Conservation (phyloP, 2,888 invertebrate species). For the Stenotaenia linearis region DNA sequence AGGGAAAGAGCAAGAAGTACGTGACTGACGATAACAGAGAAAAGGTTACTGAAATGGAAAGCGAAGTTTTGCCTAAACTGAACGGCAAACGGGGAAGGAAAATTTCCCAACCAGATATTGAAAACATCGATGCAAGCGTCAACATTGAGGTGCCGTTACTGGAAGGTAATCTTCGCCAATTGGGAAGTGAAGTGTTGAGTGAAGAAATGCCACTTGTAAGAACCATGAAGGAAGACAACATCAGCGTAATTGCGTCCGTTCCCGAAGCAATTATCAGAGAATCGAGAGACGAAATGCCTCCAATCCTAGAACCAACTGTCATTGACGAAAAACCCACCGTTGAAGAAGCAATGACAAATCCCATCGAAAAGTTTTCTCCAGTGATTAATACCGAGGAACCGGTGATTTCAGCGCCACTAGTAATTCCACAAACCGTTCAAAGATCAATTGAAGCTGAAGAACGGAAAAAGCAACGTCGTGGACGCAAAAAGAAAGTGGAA, state of each 20-base stretch:
- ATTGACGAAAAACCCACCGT: neutral
- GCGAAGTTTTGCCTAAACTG: conserved; percentile 40
- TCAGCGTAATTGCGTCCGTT: too few relatives aligned
- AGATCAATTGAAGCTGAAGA: conserved; percentile 8
- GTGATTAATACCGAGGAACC: neutral
- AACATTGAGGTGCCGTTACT: conserved; percentile 57
- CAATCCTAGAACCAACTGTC: neutral
- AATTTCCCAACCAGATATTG: conserved; percentile 54
- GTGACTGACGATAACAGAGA: neutral
- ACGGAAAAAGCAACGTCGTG: conserved; percentile 31
- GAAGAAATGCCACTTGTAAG: neutral
- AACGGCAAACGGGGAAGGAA: conserved; percentile 47
- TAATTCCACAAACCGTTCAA: neutral
- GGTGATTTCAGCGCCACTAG: neutral
- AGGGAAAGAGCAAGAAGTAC: conserved; percentile 39
- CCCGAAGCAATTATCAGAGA: too few relatives aligned
- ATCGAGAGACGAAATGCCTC: conserved; percentile 21
- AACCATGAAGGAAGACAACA: neutral
- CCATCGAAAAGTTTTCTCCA: neutral
- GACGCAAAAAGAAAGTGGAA: conserved; percentile 32
- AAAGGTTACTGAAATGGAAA: neutral
- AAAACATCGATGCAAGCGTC: conserved; percentile 79
- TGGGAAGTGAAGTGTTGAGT: neutral
- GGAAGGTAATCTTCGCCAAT: neutral
- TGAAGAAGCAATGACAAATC: neutral